phyloP scores from a whole-genome alignment of 2,797 vertebrate genomes.

The Danio jaintianensis region DNA sequence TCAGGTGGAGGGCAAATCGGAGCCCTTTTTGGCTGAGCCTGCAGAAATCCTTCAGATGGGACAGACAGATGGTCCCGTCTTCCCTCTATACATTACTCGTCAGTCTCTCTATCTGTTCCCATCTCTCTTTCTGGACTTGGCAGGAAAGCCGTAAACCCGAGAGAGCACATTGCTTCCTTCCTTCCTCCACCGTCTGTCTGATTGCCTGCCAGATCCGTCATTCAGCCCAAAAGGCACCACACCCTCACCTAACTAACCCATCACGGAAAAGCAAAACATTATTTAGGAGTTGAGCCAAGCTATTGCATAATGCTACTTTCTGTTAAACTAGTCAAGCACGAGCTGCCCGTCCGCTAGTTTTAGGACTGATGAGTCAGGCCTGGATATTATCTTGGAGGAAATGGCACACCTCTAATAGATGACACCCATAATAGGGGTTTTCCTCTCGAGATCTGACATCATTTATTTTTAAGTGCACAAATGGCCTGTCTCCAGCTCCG shows the following conservation, averaged over 20 bases:
- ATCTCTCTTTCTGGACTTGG: conserved; percentile 20
- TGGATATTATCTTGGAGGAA: conserved; percentile 18
- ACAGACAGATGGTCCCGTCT: conserved; percentile 7
- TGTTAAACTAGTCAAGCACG: not conserved
- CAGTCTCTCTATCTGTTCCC: not conserved
- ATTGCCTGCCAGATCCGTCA: conserved; percentile 39
- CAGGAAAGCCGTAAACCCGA: conserved; percentile 47
- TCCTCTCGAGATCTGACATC: conserved; percentile 33
- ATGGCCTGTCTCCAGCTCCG: conserved; percentile 30
- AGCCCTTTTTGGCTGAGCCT: not conserved
- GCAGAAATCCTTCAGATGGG: conserved; percentile 19
- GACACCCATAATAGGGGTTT: conserved; percentile 35
- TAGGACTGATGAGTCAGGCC: conserved; percentile 22
- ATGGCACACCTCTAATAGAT: conserved; percentile 30
- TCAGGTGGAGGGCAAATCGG: conserved; percentile 30
- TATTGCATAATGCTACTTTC: not conserved
- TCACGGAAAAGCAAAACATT: conserved; percentile 13
- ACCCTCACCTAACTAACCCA: conserved; percentile 30
- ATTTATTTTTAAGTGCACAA: conserved; percentile 45
- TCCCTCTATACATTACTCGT: conserved; percentile 22
- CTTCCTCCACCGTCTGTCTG: conserved; percentile 35
- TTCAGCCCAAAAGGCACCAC: conserved; percentile 31
- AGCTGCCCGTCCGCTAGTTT: not conserved
- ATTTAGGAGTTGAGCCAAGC: conserved; percentile 11
- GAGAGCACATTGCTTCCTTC: conserved; percentile 50